A percentile compares a stretch with the other conserved stretches of the same genome.
These are phyloP conservation scores for Hexactinellida sp. DNA, from an alignment of 37 sponge, comb jelly and placozoan genomes.

Conservation along the genomic window DNA sequence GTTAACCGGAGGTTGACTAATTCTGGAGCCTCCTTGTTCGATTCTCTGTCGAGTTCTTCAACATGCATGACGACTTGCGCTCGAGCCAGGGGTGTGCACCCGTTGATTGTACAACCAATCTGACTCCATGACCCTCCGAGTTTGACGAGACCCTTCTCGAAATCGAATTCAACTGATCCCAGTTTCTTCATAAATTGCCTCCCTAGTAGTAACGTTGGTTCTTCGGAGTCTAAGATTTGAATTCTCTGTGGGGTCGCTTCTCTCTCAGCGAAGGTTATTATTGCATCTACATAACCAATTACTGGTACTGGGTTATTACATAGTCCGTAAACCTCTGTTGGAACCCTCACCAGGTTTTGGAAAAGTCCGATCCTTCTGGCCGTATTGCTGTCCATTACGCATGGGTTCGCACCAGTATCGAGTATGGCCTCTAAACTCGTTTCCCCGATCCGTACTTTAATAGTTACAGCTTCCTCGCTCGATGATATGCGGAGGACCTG, in stretches of 20 bases:
- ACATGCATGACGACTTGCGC: neutral
- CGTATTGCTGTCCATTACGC: neutral
- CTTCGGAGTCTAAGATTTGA: neutral
- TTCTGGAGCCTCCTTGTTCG: neutral
- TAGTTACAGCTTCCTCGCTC: neutral
- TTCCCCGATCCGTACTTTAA: neutral
- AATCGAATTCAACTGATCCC: neutral
- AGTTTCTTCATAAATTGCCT: neutral
- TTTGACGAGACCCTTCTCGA: neutral
- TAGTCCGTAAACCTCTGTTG: neutral
- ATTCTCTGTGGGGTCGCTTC: neutral
- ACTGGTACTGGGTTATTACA: neutral
- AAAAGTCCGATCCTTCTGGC: neutral
- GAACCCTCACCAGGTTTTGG: neutral
- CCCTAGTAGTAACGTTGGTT: neutral
- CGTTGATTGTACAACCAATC: neutral
- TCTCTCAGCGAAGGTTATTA: neutral
- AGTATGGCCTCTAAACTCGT: neutral
- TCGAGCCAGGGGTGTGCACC: neutral
- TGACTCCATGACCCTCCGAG: neutral
- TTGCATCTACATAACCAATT: neutral
- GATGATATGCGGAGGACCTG: neutral
- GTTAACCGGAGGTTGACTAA: neutral
- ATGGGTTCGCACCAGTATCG: conserved; percentile 7
- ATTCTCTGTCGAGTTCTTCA: neutral